Conservation (phyloP, 2,888 invertebrate species). For the Phaedon cochleariae region DNA sequence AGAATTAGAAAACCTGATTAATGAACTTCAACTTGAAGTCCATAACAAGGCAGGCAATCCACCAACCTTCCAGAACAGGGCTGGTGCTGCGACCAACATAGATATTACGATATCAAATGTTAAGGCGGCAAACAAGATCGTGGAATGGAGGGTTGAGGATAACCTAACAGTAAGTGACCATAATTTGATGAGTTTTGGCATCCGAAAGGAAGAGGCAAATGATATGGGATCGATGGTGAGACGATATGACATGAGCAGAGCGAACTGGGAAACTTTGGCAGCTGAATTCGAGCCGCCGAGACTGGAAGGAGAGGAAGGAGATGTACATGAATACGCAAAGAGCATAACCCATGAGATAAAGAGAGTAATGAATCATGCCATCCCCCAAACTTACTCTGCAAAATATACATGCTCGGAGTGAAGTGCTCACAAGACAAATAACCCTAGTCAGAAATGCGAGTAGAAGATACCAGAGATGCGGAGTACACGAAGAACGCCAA, state of each 20-base stretch:
- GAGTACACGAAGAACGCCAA: not conserved
- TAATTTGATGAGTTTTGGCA: slow-evolving; percentile 1
- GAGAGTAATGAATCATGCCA: not conserved
- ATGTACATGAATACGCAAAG: not conserved
- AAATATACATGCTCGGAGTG: not conserved
- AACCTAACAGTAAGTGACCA: slow-evolving; percentile 3
- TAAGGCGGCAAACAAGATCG: not conserved
- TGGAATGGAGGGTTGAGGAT: not conserved
- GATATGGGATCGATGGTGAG: not conserved
- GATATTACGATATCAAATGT: slow-evolving; percentile 12
- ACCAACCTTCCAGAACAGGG: slow-evolving; percentile 8
- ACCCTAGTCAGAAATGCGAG: not conserved
- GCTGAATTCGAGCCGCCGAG: not conserved
- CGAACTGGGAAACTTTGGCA: not conserved
- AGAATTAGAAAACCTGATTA: not conserved
- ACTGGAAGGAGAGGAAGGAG: not conserved
- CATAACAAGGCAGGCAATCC: not conserved
- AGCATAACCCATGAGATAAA: not conserved
- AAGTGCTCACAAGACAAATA: not conserved
- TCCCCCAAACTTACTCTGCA: not conserved
- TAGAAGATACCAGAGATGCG: not conserved
- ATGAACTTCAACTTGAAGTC: not conserved
- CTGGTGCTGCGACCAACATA: slow-evolving; percentile 6
- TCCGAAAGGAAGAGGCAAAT: not conserved
- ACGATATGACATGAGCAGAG: slow-evolving; percentile 5